Evolutionary conservation across 2,113 vertebrate species (phyloP).

Genomic region (Rhinolophus ferrumequinum): DNA sequence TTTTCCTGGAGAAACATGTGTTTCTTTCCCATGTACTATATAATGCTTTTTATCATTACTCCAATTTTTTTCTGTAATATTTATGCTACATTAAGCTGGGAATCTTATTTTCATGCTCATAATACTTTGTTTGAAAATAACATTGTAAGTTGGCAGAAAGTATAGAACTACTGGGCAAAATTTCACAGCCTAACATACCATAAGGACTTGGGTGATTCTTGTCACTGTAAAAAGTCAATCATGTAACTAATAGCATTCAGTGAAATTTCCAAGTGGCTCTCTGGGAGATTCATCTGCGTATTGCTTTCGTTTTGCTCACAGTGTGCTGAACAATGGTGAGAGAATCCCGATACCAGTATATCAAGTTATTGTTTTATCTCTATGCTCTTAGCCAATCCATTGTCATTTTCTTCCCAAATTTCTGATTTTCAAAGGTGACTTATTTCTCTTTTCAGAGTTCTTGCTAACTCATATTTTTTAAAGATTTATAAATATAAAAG

Average conservation of each 20-base stretch:
- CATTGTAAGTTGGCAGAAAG: constrained; percentile 22
- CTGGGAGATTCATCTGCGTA: not conserved
- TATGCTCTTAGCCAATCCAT: not conserved
- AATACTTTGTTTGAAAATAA: constrained; percentile 51
- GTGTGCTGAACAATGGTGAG: not conserved
- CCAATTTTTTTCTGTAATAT: not conserved
- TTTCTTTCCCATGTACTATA: not conserved
- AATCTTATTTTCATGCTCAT: not conserved
- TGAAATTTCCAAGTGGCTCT: not conserved
- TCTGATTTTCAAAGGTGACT: not conserved
- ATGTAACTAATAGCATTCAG: not conserved
- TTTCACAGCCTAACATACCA: not conserved
- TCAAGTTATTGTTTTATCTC: not conserved
- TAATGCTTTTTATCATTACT: constrained; percentile 17
- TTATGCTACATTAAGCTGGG: constrained; percentile 9
- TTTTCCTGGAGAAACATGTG: constrained; percentile 27
- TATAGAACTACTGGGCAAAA: not conserved
- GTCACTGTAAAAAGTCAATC: not conserved
- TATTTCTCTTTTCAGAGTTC: not conserved
- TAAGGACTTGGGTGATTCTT: constrained; percentile 1
- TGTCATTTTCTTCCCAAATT: not conserved
- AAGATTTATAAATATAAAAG: not conserved
- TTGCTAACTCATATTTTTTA: not conserved
- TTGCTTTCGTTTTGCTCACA: not conserved
- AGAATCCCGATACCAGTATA: not conserved